phyloP scores from a whole-genome alignment of 2,797 vertebrate genomes.

The Fundulus diaphanus region DNA sequence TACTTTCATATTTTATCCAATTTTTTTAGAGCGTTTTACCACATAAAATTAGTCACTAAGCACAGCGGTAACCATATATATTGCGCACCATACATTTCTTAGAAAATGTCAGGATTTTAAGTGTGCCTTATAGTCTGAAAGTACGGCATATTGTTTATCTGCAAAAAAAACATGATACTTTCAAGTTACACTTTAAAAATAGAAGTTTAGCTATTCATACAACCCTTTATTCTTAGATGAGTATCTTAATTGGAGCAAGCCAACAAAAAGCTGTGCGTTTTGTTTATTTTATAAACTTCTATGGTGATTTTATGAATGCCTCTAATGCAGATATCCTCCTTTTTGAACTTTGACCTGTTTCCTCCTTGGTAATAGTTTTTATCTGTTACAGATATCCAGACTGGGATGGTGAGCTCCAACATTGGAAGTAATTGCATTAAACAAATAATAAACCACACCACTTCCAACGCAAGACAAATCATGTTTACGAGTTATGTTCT shows the following conservation, averaged over 20 bases:
- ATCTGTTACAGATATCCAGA: slow-evolving; percentile 84
- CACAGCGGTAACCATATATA: too few relatives aligned
- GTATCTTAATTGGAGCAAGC: not conserved
- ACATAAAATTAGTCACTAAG: too few relatives aligned
- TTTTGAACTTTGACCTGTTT: not conserved
- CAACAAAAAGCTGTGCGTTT: not conserved
- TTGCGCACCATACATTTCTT: too few relatives aligned
- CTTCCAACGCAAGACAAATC: not conserved
- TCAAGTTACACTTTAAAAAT: too few relatives aligned
- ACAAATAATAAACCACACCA: not conserved
- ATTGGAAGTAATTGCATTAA: slow-evolving; percentile 84
- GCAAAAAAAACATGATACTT: too few relatives aligned
- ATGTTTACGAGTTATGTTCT: not conserved
- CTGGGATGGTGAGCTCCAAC: slow-evolving; percentile 86
- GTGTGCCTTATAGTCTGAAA: too few relatives aligned
- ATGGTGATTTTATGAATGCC: not conserved
- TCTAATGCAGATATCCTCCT: too few relatives aligned
- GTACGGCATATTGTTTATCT: too few relatives aligned
- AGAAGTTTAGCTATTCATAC: not conserved
- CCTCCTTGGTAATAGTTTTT: not conserved
- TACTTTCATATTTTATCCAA: too few relatives aligned
- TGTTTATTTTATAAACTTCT: not conserved
- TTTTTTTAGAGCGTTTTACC: too few relatives aligned
- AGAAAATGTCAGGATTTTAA: too few relatives aligned
- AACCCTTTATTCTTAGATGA: not conserved